Percentiles rank a stretch among this genome's conserved stretches.
Conservation (phyloP, 2,888 invertebrate genomes). For the Crossocerus cetratus region DNA sequence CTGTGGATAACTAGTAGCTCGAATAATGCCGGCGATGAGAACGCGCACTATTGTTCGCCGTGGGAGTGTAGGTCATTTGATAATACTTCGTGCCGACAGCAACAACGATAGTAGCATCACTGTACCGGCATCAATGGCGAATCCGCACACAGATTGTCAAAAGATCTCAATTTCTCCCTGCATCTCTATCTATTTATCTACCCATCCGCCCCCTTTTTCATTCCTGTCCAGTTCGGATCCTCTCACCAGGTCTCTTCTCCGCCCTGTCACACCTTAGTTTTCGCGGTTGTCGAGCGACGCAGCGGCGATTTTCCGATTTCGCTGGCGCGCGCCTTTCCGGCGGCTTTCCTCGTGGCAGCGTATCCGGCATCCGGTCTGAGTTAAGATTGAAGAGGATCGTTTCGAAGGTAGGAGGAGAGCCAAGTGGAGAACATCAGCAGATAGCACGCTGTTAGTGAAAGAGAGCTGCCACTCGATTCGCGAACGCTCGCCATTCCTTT, state of each 20-base stretch:
- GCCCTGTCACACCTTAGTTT: neutral
- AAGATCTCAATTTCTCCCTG: too few relatives aligned
- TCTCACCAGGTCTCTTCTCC: neutral
- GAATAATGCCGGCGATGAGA: slow-evolving; percentile 32
- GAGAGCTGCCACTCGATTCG: slow-evolving; percentile 27
- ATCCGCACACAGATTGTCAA: too few relatives aligned
- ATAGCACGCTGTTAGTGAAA: slow-evolving; percentile 18
- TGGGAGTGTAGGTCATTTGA: slow-evolving; percentile 30
- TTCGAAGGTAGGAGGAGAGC: neutral
- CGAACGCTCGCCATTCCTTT: slow-evolving; percentile 11
- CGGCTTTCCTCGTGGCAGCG: slow-evolving; percentile 25
- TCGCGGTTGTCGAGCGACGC: neutral
- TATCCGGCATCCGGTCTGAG: slow-evolving; percentile 4
- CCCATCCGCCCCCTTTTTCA: neutral
- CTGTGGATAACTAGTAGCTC: slow-evolving; percentile 44
- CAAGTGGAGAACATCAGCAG: neutral
- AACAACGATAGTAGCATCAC: slow-evolving; percentile 23
- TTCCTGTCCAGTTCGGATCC: slow-evolving; percentile 18
- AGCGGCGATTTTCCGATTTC: neutral
- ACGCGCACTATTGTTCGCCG: slow-evolving; percentile 43
- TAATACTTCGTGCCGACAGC: slow-evolving; percentile 37
- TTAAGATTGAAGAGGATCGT: neutral
- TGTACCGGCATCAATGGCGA: neutral
- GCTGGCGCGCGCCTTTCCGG: slow-evolving; percentile 3
- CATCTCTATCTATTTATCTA: too few relatives aligned